Evolutionary conservation across 2,113 vertebrate species (phyloP), one percentile per base, ranked within the genome.

Genomic region (Catharus bicknelli): DNA sequence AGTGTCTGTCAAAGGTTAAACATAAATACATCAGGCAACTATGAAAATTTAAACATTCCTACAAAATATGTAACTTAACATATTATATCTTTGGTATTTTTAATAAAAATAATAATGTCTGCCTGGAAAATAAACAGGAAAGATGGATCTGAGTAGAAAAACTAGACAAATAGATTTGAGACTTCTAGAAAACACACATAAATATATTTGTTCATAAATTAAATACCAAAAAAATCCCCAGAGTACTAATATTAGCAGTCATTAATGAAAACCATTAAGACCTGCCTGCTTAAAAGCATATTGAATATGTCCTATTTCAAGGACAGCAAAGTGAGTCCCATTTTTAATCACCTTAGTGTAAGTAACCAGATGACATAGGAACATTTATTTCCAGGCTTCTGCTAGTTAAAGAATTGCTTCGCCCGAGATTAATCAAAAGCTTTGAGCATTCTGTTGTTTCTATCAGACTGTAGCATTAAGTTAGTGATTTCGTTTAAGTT

Each of bases 321-420:
- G 54, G n/a, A 66, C 43, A 89, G 47, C 68, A 79, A 93, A 68
- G 7, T 16, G 25, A 94, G 42, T 36, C 63, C 20, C 19, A 32
- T 55, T 89, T 96, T 83, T 76, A 92, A 76, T 84, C 51, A 93
- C 18, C 32, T 62, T 64, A 62, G 73, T 72, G 36, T 69, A 90
- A 88, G 77, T 63, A 87, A 92, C 63, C 36, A 77, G 50, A 69
- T 58, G 20, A 85, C 23, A 88, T 0, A 2, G 29, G 38, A 88
- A 72, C 14, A 51, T 51, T 83, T 54, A 62, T 54, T 86, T 82
- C 38, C 59, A 80, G 70, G 40, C 29, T 69, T 82, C 58, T 79
- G 34, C 11, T 70, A 48, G 47, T 55, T 92, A 51, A 76, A 62
- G 66, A 89, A 92, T 70, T 11, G 27, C 34, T 72, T 82, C 86